These are phyloP conservation scores for Xylota segnis DNA, from an alignment of 2,888 invertebrate genomes.

Conservation along the genomic window DNA sequence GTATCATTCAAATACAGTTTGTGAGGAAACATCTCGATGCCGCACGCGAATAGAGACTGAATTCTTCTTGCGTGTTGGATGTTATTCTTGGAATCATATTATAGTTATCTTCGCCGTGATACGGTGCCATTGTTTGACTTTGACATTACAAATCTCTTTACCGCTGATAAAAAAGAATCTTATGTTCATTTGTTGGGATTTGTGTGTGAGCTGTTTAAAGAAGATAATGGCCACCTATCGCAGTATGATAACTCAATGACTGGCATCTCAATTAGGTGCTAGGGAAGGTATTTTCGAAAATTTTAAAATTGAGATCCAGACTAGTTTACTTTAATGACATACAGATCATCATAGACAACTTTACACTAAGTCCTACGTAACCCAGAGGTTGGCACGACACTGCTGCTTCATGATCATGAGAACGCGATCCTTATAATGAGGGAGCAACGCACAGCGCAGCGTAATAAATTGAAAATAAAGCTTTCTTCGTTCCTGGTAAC, in stretches of 20 bases:
- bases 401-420: no score
- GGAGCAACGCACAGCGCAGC: no score
- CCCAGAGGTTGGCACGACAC: no score
- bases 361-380: no score
- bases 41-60: constrained; percentile 1
- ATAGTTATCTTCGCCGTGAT: constrained; percentile 11
- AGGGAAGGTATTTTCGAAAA: background rate
- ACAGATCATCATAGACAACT: no score
- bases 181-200: background rate
- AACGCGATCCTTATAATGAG: no score
- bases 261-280: background rate
- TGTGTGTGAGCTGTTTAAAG: background rate
- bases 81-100: no score
- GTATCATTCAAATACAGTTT: constrained; percentile 47
- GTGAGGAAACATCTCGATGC: constrained; percentile 58
- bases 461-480: no score
- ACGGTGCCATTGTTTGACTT: background rate
- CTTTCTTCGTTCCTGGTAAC: no score
- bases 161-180: constrained; percentile 12
- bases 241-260: background rate
- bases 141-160: background rate
- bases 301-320: background rate
- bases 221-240: constrained; percentile 4
- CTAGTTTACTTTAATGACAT: no score
- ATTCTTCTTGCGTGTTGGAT: background rate